A percentile compares a stretch with the other conserved stretches of the same genome.
Evolutionary conservation across 2,113 vertebrate genomes (phyloP).

Genomic region (Zeus faber): DNA sequence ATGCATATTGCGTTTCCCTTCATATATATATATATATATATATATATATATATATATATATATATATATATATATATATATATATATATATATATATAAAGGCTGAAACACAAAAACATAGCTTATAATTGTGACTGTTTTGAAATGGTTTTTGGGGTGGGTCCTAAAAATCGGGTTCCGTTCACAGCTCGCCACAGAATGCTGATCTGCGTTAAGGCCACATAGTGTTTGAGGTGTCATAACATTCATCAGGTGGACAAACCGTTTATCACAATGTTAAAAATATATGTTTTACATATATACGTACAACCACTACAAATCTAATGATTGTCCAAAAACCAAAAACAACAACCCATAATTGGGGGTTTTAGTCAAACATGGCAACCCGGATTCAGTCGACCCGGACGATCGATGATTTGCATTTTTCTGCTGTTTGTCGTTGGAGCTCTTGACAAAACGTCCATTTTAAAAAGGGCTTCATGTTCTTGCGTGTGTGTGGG

Average conservation of each 20-base stretch:
- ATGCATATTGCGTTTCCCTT: too few species aligned
- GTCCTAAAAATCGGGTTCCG: too few species aligned
- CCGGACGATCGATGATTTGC: too few species aligned
- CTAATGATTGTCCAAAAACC: constrained; percentile 26
- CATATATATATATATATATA: too few species aligned
- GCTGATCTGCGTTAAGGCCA: constrained; percentile 2
- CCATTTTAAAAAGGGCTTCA: background rate
- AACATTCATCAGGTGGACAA: background rate
- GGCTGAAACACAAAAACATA: too few species aligned
- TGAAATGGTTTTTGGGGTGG: too few species aligned
- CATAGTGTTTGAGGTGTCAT: constrained; percentile 11
- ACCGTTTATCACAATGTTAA: background rate
- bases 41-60: too few species aligned
- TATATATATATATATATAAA: too few species aligned
- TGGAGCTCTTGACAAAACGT: constrained; percentile 2
- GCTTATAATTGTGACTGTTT: background rate
- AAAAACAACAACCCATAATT: too few species aligned
- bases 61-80: too few species aligned
- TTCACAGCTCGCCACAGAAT: constrained; percentile 2
- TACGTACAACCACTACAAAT: background rate
- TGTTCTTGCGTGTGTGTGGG: constrained; percentile 17
- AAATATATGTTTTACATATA: background rate
- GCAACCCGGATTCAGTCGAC: background rate
- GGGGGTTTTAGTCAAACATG: constrained; percentile 7
- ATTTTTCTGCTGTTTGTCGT: background rate